phyloP scores from a whole-genome alignment of 2,888 invertebrate species.

The Nomada fucata region DNA sequence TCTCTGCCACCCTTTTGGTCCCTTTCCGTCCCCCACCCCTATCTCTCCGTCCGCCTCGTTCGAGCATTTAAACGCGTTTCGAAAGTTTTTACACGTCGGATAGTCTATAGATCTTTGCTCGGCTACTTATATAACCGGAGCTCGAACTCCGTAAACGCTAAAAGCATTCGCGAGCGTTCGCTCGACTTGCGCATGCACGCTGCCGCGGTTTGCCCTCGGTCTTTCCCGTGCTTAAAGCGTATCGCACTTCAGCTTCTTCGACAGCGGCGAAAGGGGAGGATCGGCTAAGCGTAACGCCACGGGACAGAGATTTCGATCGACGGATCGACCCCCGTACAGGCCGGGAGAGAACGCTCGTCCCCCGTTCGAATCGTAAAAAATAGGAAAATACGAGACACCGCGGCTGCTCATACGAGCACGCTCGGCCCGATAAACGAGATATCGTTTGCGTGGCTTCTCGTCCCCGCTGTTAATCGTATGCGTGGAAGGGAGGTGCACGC shows the following conservation, averaged over 20 bases:
- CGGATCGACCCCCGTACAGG: not conserved
- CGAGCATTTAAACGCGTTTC: not conserved
- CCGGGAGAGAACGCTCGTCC: slow-evolving; percentile 7
- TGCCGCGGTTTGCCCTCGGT: not conserved
- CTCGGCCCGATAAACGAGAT: slow-evolving; percentile 55
- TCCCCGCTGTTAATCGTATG: slow-evolving; percentile 61
- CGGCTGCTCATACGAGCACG: slow-evolving; percentile 56
- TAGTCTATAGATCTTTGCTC: not conserved
- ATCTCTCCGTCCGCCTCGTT: not conserved
- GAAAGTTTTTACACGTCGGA: not conserved
- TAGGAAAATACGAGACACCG: slow-evolving; percentile 50
- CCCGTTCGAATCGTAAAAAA: slow-evolving; percentile 44
- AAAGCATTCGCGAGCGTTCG: not conserved
- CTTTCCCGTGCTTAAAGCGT: not conserved
- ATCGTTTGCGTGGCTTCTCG: slow-evolving; percentile 58
- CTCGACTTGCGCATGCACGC: not conserved
- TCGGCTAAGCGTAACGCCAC: not conserved
- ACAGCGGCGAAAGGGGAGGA: not conserved
- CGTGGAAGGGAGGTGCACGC: slow-evolving; percentile 57
- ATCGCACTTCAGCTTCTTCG: not conserved
- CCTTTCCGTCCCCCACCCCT: not conserved
- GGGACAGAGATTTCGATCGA: slow-evolving; percentile 12
- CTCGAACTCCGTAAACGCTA: not conserved
- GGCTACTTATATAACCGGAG: not conserved
- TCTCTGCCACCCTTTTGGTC: not conserved